Evolutionary conservation across 2,888 invertebrate species (phyloP).

Genomic region (Polymixis flavicincta): DNA sequence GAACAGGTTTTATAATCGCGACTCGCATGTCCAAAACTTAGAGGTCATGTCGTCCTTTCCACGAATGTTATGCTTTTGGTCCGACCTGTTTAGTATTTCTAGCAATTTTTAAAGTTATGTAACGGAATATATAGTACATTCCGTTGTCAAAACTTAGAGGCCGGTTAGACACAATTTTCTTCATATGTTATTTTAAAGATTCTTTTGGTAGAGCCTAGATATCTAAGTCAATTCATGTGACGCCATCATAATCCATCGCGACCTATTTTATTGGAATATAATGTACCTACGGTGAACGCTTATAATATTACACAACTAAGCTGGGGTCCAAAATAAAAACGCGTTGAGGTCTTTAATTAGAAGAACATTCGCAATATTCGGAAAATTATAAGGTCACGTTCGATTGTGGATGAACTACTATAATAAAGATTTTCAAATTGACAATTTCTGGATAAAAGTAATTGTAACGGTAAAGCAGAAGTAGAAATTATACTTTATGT

Average conservation of each 20-base stretch:
- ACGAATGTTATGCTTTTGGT: slow-evolving; percentile 46
- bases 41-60: slow-evolving; percentile 70
- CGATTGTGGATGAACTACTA: background rate
- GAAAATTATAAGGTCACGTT: background rate
- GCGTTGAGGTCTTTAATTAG: slow-evolving; percentile 12
- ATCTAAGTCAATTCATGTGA: background rate
- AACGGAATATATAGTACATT: background rate
- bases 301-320: background rate
- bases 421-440: background rate
- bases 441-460: background rate
- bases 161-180: background rate
- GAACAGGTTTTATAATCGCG: slow-evolving; percentile 81
- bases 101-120: slow-evolving; percentile 4
- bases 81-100: slow-evolving; percentile 32
- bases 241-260: background rate
- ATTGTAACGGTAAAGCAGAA: background rate
- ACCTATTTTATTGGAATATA: background rate
- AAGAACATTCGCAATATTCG: background rate
- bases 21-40: slow-evolving; percentile 71
- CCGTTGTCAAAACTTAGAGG: too few relatives aligned
- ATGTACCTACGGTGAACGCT: background rate
- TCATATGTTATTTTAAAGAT: background rate
- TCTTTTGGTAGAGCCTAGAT: background rate
- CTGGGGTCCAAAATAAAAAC: background rate
- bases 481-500: background rate